These are phyloP conservation scores for Mionectes olivaceus DNA, from an alignment of 2,797 vertebrate genomes.

Conservation along the genomic window DNA sequence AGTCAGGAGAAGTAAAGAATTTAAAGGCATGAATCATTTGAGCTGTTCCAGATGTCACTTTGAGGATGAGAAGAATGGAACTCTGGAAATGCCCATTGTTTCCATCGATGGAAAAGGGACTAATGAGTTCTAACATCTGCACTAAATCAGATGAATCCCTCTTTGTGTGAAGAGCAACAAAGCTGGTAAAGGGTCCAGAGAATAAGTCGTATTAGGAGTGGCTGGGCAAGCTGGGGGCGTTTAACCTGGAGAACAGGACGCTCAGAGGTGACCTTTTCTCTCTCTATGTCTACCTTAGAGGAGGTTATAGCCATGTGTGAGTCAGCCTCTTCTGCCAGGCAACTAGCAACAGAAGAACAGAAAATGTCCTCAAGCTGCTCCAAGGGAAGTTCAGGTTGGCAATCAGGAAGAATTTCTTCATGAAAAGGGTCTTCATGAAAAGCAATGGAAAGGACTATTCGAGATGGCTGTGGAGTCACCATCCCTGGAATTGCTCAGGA, in stretches of 20 bases:
- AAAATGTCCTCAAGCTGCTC: background rate
- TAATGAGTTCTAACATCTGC: background rate
- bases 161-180: background rate
- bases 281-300: background rate
- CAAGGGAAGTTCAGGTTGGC: background rate
- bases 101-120: background rate
- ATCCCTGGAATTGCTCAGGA: background rate
- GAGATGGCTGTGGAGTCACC: background rate
- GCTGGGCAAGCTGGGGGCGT: background rate
- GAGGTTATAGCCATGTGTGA: background rate
- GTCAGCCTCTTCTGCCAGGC: background rate
- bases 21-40: background rate
- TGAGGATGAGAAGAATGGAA: background rate
- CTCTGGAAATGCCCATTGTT: background rate
- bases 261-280: background rate
- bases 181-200: background rate
- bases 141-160: background rate
- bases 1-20: background rate
- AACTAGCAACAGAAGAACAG: accelerated
- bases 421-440: background rate
- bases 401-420: background rate
- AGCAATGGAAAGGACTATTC: background rate
- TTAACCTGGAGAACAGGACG: background rate
- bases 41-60: background rate
- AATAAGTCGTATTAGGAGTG: background rate